Conservation (phyloP, 1,140 invertebrate species). For the Formica selysi region DNA sequence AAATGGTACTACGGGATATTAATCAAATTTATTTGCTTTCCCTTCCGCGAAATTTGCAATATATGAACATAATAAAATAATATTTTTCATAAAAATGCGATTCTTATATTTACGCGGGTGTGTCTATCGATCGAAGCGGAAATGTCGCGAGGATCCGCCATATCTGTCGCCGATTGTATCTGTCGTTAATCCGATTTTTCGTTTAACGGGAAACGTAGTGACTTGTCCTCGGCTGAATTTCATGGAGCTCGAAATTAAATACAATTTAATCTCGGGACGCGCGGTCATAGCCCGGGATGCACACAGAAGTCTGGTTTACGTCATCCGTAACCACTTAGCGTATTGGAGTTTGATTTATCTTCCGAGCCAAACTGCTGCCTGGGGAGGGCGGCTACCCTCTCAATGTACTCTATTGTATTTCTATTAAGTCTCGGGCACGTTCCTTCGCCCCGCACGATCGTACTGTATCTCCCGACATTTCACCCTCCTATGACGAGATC, state of each 20-base stretch:
- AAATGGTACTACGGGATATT: not conserved
- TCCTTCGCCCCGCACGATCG: slow-evolving; percentile 72
- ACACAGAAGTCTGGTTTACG: slow-evolving; percentile 82
- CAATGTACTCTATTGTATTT: slow-evolving; percentile 83
- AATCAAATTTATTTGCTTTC: too few species aligned
- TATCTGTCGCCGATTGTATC: not conserved
- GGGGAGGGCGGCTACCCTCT: slow-evolving; percentile 81
- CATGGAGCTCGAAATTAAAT: slow-evolving; percentile 82
- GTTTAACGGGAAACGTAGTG: slow-evolving; percentile 28
- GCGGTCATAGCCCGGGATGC: slow-evolving; percentile 55
- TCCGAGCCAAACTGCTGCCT: slow-evolving; percentile 81
- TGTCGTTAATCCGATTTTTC: slow-evolving; percentile 42
- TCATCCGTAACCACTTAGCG: slow-evolving; percentile 85
- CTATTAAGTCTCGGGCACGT: slow-evolving; percentile 81
- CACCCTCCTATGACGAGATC: slow-evolving; percentile 52
- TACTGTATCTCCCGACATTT: slow-evolving; percentile 68
- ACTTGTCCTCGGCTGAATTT: slow-evolving; percentile 72
- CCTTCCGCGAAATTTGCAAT: too few species aligned
- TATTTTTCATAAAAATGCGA: too few species aligned
- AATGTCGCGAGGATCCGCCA: not conserved
- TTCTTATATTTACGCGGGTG: not conserved
- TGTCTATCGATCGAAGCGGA: not conserved
- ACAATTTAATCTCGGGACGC: slow-evolving; percentile 82
- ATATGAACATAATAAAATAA: too few species aligned
- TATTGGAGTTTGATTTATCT: slow-evolving; percentile 86